Evolutionary conservation across 2,797 vertebrate genomes (phyloP).

Genomic region (Myoxocephalus aenaeus): DNA sequence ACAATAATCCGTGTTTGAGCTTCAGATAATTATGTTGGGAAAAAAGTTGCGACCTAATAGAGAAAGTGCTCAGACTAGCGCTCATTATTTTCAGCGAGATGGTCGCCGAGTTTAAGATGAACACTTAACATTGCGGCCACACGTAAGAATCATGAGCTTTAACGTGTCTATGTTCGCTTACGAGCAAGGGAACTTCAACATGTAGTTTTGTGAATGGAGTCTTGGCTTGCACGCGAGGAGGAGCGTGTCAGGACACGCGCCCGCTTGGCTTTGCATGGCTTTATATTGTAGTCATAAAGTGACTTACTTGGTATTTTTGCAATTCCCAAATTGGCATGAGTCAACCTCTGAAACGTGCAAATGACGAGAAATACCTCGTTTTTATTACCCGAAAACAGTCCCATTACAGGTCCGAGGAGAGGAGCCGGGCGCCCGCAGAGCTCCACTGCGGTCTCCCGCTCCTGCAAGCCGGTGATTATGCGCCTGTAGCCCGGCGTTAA

Average conservation of each 20-base stretch:
- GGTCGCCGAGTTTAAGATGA: too few relatives aligned
- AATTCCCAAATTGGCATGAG: conserved; percentile 50
- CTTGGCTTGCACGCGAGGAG: background rate
- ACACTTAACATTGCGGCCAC: too few relatives aligned
- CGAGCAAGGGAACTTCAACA: background rate
- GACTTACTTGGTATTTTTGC: conserved; percentile 46
- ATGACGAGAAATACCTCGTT: conserved; percentile 60
- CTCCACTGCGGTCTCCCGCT: conserved; percentile 44
- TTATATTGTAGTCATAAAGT: conserved; percentile 35
- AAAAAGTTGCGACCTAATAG: too few relatives aligned
- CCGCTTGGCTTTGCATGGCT: conserved; percentile 18
- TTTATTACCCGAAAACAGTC: conserved; percentile 53
- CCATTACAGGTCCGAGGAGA: conserved; percentile 46
- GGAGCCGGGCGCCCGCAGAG: conserved; percentile 45
- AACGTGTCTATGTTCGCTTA: too few relatives aligned
- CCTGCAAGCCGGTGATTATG: conserved; percentile 64
- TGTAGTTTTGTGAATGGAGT: conserved; percentile 21
- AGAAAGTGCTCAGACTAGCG: too few relatives aligned
- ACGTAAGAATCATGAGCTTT: too few relatives aligned
- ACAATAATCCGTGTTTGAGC: too few relatives aligned
- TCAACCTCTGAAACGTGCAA: conserved; percentile 39
- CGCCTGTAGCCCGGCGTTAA: conserved; percentile 53
- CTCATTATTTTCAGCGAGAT: too few relatives aligned
- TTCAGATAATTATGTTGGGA: too few relatives aligned
- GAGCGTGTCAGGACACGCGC: background rate